These are phyloP conservation scores for Glaucopsyche alexis DNA, from an alignment of 2,888 invertebrate species.

Conservation along the genomic window DNA sequence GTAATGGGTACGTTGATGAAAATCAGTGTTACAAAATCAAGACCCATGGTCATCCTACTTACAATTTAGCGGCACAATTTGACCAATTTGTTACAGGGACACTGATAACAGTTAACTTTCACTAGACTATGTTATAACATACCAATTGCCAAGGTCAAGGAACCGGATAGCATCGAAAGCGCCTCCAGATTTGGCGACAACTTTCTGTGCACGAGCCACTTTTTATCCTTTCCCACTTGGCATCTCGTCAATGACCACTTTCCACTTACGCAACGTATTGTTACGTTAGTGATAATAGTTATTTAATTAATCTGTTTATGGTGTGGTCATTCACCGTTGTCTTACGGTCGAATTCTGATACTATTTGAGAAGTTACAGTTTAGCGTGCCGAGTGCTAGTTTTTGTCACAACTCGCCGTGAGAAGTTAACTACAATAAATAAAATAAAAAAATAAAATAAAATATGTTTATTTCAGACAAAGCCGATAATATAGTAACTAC, in stretches of 20 bases:
- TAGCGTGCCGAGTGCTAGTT: no score
- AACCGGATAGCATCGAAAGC: conserved; percentile 69
- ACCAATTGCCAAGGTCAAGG: conserved; percentile 65
- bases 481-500: no score
- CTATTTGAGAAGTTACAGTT: no score
- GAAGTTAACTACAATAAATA: no score
- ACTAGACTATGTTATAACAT: conserved; percentile 59
- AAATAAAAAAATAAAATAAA: no score
- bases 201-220: conserved; percentile 72
- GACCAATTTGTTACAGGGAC: conserved; percentile 23
- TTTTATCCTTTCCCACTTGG: conserved; percentile 73
- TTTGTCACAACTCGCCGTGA: no score
- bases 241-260: conserved; percentile 68
- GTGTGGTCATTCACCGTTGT: neutral
- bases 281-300: conserved; percentile 37
- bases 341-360: neutral
- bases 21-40: neutral
- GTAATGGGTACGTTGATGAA: no score
- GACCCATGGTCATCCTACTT: neutral
- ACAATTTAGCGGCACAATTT: neutral
- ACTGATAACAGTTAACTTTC: conserved; percentile 58
- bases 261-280: conserved; percentile 66
- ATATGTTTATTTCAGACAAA: no score
- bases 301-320: conserved; percentile 5
- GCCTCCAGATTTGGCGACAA: conserved; percentile 70